phyloP scores from a whole-genome alignment of 2,113 vertebrate species.

The Thryonomys swinderianus region DNA sequence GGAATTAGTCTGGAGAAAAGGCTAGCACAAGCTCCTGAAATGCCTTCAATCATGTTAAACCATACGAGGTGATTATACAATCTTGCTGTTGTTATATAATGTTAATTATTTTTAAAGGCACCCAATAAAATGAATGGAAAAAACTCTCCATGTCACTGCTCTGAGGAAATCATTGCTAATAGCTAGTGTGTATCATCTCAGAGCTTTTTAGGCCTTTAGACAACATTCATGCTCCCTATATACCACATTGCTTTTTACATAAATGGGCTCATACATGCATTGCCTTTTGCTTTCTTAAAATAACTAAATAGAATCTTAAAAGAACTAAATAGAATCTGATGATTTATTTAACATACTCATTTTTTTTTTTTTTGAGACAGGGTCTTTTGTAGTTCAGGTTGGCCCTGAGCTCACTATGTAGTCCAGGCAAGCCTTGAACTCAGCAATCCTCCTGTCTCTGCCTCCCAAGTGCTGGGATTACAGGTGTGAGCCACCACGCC shows the following conservation, averaged over 20 bases:
- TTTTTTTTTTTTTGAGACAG: too few relatives aligned
- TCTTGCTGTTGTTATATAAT: constrained; percentile 16
- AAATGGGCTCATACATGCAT: background rate
- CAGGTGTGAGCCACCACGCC: too few relatives aligned
- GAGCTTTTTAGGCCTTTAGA: background rate
- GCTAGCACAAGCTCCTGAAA: constrained; percentile 1
- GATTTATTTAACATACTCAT: constrained; percentile 10
- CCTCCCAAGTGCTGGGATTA: too few relatives aligned
- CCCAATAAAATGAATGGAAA: background rate
- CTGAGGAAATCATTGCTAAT: background rate
- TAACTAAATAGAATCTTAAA: constrained; percentile 7
- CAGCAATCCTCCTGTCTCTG: too few relatives aligned
- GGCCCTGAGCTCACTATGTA: too few relatives aligned
- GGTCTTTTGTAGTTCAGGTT: too few relatives aligned
- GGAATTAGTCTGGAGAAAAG: constrained; percentile 39
- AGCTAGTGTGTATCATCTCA: background rate
- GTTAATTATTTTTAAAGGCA: constrained; percentile 28
- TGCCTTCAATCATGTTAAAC: constrained; percentile 7
- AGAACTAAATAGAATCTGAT: background rate
- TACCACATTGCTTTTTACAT: background rate
- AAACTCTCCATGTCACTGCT: background rate
- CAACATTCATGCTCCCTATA: background rate
- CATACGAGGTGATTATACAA: background rate
- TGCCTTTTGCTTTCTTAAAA: constrained; percentile 39
- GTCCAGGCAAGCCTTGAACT: too few relatives aligned